A percentile compares a stretch with the other conserved stretches of the same genome.
These are phyloP conservation scores for Rhinopomastus cyanomelas DNA, from an alignment of 2,113 vertebrate species.

Conservation along the genomic window DNA sequence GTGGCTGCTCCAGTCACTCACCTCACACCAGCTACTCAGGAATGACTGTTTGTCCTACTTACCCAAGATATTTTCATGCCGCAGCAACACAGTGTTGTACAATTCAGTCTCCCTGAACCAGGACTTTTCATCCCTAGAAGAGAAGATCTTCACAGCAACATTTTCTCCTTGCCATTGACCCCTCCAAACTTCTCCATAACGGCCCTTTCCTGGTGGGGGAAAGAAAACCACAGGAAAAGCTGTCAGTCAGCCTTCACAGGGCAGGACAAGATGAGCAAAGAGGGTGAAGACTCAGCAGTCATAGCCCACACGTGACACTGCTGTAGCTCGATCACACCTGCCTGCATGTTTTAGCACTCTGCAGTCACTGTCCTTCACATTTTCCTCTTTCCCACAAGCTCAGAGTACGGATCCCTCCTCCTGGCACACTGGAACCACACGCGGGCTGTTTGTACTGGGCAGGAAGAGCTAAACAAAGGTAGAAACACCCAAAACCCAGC, in stretches of 20 bases:
- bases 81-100: constrained; percentile 97
- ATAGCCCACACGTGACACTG: fast-evolving
- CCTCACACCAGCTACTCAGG: not conserved
- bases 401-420: fast-evolving
- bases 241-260: not conserved
- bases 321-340: fast-evolving
- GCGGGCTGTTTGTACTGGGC: not conserved
- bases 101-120: constrained; percentile 99
- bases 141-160: constrained; percentile 98
- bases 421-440: fast-evolving
- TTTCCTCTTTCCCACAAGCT: not conserved
- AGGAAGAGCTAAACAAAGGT: no score
- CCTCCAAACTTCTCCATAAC: constrained; percentile 96
- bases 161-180: constrained; percentile 98
- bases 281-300: not conserved
- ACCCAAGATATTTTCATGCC: constrained; percentile 97
- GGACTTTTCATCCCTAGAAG: constrained; percentile 97
- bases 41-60: not conserved
- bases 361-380: not conserved
- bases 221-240: not conserved
- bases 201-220: constrained; percentile 87
- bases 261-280: not conserved
- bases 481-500: not conserved
- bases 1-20: not conserved
- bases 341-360: fast-evolving